Evolutionary conservation across 2,113 vertebrate genomes (phyloP), one percentile per base, ranked within the genome.

Genomic region (Harpagus bidentatus): DNA sequence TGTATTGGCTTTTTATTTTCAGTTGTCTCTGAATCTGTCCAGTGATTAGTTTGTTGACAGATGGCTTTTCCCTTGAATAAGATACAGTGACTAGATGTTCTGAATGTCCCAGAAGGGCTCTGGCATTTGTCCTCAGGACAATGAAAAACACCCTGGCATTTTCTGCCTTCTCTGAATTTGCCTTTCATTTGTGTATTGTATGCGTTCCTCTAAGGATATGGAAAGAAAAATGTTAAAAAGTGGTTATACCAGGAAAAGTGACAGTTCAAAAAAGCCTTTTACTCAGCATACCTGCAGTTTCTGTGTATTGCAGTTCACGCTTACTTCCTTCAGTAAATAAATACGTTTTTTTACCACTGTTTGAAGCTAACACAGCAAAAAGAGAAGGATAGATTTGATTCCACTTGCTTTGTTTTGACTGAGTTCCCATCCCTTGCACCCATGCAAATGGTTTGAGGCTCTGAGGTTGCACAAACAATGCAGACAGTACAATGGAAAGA

Each of bases 31-130:
- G 86, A 96, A 93, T 95, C 94, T 88, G 88, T 81, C 86, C 95
- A 91, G 92, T 93, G 93, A 97, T 96, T 93, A 96, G 86, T 95
- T 93, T 91, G 92, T 94, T 96, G 96, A 93, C 95, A 95, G 95
- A 97, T 97, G 96, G 87, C 87, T 94, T 95, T 97, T 96, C 89
- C 85, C 95, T 93, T 95, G 93, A 97, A 97, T 96, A 95, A 97
- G 96, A 94, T 91, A 95, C 84, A 93, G 91, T 90, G 89, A 94
- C 89, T 94, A 88, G 95, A 97, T 78, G 93, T 96, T 97, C 93
- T 88, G 87, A 94, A 88, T 82, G 82, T 96, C 96, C 85, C 70
- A 96, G 86, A 95, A 95, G 84, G 70, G 82, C 86, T 84, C 53
- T 82, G 94, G 94, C 89, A 86, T 91, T 91, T 91, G 66, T 89